A percentile compares a stretch with the other conserved stretches of the same genome.
Conservation (phyloP, 2,888 invertebrate genomes). For the Chrysolina americana region DNA sequence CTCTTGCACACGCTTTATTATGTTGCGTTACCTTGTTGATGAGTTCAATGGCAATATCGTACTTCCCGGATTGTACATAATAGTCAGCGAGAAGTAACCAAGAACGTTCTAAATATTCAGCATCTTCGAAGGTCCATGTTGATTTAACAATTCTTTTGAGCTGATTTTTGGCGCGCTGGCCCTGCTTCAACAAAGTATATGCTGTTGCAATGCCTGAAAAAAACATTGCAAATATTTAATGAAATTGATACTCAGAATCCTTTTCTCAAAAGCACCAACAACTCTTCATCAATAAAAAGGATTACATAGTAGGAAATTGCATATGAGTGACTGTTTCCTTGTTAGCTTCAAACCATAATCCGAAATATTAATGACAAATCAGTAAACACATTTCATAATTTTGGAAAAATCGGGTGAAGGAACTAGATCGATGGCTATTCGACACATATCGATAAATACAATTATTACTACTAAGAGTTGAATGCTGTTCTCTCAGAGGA, state of each 20-base stretch:
- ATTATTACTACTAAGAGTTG: too few species aligned
- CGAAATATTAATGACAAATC: too few species aligned
- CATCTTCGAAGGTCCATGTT: conserved; percentile 94
- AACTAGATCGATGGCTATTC: too few species aligned
- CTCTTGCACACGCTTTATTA: conserved; percentile 91
- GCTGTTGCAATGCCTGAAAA: conserved; percentile 75
- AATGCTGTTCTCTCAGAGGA: not conserved
- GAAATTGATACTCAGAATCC: too few species aligned
- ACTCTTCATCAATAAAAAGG: too few species aligned
- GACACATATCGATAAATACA: too few species aligned
- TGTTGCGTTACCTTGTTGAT: conserved; percentile 84
- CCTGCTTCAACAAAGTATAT: conserved; percentile 90
- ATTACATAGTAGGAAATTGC: too few species aligned
- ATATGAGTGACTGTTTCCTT: too few species aligned
- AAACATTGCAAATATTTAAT: too few species aligned
- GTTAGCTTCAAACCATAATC: too few species aligned
- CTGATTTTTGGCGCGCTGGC: conserved; percentile 92
- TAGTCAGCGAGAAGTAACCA: conserved; percentile 96
- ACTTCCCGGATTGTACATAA: conserved; percentile 86
- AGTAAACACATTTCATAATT: too few species aligned
- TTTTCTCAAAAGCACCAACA: too few species aligned
- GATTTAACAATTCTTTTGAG: conserved; percentile 90
- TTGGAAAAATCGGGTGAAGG: not conserved
- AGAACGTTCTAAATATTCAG: conserved; percentile 94
- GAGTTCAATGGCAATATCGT: conserved; percentile 88